phyloP scores from a whole-genome alignment of 2,797 vertebrate species.

The Macrochelys suwanniensis region DNA sequence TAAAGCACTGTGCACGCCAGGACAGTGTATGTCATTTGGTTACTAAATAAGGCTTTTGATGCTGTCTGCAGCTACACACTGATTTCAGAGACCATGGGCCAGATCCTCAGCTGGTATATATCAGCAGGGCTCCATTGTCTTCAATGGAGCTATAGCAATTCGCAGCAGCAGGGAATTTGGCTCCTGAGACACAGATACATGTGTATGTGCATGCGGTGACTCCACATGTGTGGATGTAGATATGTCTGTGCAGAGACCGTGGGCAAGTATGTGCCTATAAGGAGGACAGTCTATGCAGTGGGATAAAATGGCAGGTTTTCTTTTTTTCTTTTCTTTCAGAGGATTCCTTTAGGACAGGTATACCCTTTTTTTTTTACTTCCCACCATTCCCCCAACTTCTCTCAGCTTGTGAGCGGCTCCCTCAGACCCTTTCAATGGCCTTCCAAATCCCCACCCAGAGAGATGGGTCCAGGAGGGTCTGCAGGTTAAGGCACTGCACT shows the following conservation, averaged over 20 bases:
- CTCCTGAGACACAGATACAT: no score
- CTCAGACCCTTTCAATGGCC: not conserved
- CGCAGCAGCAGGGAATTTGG: not conserved
- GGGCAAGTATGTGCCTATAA: not conserved
- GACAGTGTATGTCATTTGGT: not conserved
- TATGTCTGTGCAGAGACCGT: not conserved
- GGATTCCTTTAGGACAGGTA: not conserved
- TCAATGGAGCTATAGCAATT: not conserved
- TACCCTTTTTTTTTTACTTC: not conserved
- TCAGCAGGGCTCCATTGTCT: not conserved
- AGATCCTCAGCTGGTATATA: not conserved
- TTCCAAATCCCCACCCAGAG: not conserved
- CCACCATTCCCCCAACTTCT: not conserved
- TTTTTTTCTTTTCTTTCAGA: not conserved
- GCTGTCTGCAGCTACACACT: not conserved
- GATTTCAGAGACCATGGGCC: not conserved
- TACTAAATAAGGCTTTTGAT: not conserved
- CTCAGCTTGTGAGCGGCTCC: not conserved
- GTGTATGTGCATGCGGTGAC: accelerated
- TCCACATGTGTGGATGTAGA: accelerated
- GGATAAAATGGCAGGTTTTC: not conserved
- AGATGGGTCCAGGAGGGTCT: not conserved
- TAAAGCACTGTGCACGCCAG: not conserved
- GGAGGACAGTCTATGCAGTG: not conserved
- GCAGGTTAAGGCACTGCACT: not conserved